Evolutionary conservation across 2,888 invertebrate species (phyloP), one percentile per base, ranked within the genome.

Genomic region (Ochropleura plecta): DNA sequence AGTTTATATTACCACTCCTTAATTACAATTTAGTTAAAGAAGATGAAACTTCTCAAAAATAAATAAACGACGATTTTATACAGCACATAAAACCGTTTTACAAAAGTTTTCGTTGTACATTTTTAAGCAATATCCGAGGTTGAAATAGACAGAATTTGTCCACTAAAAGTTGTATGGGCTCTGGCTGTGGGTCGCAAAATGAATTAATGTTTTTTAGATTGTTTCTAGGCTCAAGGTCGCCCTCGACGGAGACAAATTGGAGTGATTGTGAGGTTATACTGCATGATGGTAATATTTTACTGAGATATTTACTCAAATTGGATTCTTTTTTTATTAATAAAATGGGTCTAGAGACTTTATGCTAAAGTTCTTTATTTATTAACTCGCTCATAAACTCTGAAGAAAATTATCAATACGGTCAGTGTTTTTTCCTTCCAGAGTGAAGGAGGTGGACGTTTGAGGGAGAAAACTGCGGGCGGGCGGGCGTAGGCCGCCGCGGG

Each of bases 161-260:
- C 42, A 55, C 64, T 69, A 66, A 79, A 80, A 80, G 20, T 65
- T 80, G 59, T 65, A 57, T 40, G 40, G 65, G 64, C 55, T 48
- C 49, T 10, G 46, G 40, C 51, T 44, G 65, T 53, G 72, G 73
- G 66, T 70, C 55, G 53, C 63, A 64, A 79, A 82, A 76, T 74
- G 71, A 72, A 76, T 73, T 82, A 79, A 79, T 79, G 70, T 65
- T 76, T 73, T 76, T 76, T 79, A 72, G 72, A 82, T 79, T 65
- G 76, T 78, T 79, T 64, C 48, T 53, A 60, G 12, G 20, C 46
- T 14, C n/a, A 40, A 66, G 81, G 70, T 62, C 74, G 65, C 18
- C 8, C 10, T 20, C 42, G 79, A 70, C 67, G 67, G 49, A 60
- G 81, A 80, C 49, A 80, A 80, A 80, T 76, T 71, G 59, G 14